Percentiles rank a stretch among this genome's conserved stretches.
phyloP scores from a whole-genome alignment of 2,113 vertebrate genomes.

The Tetrao urogallus region DNA sequence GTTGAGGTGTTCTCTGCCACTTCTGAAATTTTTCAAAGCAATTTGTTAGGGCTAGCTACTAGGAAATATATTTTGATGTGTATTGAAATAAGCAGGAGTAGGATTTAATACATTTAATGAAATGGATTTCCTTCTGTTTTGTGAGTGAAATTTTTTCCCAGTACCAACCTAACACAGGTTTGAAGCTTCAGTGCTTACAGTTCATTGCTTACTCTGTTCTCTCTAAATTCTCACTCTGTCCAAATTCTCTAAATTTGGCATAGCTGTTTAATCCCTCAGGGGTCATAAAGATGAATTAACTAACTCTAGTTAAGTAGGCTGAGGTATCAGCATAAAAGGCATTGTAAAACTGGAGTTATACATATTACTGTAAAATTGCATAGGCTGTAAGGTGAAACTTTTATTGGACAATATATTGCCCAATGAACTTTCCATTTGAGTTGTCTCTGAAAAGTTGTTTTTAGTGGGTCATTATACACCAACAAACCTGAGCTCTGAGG shows the following conservation, averaged over 20 bases:
- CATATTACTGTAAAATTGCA: neutral
- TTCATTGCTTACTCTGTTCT: neutral
- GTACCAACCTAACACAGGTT: neutral
- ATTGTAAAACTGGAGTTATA: neutral
- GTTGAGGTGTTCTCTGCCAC: neutral
- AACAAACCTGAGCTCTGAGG: neutral
- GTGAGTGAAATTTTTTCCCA: neutral
- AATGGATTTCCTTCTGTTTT: neutral
- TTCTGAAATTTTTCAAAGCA: neutral
- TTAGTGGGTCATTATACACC: neutral
- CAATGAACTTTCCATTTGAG: neutral
- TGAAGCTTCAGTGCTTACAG: neutral
- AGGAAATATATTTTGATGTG: neutral
- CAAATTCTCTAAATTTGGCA: neutral
- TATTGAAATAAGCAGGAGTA: neutral
- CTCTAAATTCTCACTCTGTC: neutral
- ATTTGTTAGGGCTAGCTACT: neutral
- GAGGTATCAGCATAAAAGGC: neutral
- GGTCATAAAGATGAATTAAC: neutral
- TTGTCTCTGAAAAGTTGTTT: constrained; percentile 4
- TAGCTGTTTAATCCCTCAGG: neutral
- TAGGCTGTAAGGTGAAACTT: neutral
- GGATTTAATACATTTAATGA: neutral
- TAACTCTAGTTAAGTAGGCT: neutral
- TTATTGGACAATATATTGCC: neutral